Base-by-base conservation (phyloP, 2,888 invertebrate species). In the Acanthosoma haemorrhoidale region DNA sequence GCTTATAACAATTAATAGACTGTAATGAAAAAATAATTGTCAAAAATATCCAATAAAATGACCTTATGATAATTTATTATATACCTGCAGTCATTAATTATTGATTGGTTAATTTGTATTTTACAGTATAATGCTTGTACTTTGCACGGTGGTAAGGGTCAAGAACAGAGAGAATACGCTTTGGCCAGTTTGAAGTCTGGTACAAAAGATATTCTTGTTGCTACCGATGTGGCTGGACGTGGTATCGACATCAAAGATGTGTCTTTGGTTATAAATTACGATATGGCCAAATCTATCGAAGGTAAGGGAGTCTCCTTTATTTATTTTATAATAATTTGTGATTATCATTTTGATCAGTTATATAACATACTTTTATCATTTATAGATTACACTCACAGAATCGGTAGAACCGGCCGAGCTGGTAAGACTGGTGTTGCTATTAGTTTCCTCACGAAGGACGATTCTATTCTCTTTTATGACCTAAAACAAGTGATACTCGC, bases 171-270 rank as follows among this genome's bases (percentile, higher is more conserved):
- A 86, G 99, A 99, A 81, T 98, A 94, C 79, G 99, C 99, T 13
- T 83, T 99, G 79, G 94, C 96, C 5, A 92, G 95, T 80, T 88
- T 99, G 73, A 99, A 99, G 80, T 88, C 90, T 68, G 98, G 98
- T 4, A 87, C 91, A 1, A 98, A 98, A 80, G 97, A 99, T 79
- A 99, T 99, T 78, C 83, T 99, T 76, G 99, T 99, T 41, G 99
- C 99, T 0, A 99, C 99, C 0, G 98, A 99, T 81, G 99, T 99
- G 1, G 99, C 99, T 75, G 99, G 99, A 76, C 91, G 99, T 86
- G 99, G 99, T 93, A 99, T 99, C 76, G 99, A 99, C 79, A 98
- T 99, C 79, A 98, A 99, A 80, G 98, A 99, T 80, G 99, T 99
- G 2, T 96, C 97, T 6, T 86, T 99, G 82, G 99, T 99, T 73